Evolutionary conservation across 1,140 invertebrate species (phyloP).

Genomic region (Myzus persicae): DNA sequence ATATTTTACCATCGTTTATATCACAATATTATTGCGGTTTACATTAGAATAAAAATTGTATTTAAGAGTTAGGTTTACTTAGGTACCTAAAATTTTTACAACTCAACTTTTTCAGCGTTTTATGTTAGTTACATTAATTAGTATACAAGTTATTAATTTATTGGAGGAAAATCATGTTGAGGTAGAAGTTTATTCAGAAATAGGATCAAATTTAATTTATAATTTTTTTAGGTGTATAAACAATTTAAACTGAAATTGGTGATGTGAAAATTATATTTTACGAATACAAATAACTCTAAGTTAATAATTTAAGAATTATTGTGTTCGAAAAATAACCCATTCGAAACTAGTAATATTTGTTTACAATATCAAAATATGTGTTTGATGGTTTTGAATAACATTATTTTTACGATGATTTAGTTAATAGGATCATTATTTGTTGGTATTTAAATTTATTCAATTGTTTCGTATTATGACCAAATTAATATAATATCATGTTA

Average conservation of each 20-base stretch:
- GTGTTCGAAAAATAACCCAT: too few species aligned
- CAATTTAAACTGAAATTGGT: too few species aligned
- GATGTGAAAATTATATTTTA: too few species aligned
- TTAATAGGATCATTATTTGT: neutral
- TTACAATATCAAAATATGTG: neutral
- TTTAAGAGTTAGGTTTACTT: too few species aligned
- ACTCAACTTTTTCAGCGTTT: neutral
- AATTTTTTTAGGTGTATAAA: too few species aligned
- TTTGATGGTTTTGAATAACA: neutral
- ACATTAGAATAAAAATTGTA: neutral
- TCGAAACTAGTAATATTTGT: neutral
- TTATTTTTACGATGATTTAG: neutral
- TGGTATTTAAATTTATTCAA: neutral
- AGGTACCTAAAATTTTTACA: neutral
- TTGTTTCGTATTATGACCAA: neutral
- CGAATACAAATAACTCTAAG: too few species aligned
- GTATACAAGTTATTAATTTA: neutral
- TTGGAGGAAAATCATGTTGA: neutral
- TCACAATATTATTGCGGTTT: neutral
- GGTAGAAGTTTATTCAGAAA: neutral
- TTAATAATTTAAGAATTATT: too few species aligned
- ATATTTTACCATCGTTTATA: neutral
- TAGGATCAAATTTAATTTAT: neutral
- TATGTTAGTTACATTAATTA: neutral
- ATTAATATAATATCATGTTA: neutral